Percentiles rank a stretch among this genome's conserved stretches.
phyloP scores from a whole-genome alignment of 2,888 invertebrate genomes.

The Acronicta leporina region DNA sequence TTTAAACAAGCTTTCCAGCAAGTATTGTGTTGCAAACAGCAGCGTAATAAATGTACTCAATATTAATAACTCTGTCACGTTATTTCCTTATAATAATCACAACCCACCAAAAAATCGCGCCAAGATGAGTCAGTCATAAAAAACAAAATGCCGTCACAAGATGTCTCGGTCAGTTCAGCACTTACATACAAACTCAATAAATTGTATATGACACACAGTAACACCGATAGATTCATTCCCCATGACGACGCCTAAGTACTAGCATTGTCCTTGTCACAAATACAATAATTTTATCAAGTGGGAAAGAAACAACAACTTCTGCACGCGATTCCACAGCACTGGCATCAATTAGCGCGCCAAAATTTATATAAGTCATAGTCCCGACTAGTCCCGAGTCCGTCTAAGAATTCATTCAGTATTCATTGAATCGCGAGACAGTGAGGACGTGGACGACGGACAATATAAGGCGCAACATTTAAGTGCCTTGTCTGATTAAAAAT shows the following conservation, averaged over 20 bases:
- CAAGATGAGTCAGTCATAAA: conserved; percentile 47
- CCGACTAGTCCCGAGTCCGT: too few species aligned
- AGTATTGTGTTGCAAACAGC: neutral
- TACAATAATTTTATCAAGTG: conserved; percentile 5
- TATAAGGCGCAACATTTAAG: conserved; percentile 19
- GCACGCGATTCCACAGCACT: conserved; percentile 18
- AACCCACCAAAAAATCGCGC: conserved; percentile 26
- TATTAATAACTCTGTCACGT: conserved; percentile 2
- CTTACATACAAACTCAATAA: conserved; percentile 15
- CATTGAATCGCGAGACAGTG: conserved; percentile 19
- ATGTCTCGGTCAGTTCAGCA: conserved; percentile 10
- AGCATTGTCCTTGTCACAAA: conserved; percentile 27
- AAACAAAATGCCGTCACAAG: conserved; percentile 46
- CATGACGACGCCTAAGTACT: conserved; percentile 1
- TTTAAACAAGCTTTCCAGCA: too few species aligned
- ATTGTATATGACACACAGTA: conserved; percentile 8
- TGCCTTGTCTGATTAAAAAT: conserved; percentile 33
- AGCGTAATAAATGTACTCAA: conserved; percentile 3
- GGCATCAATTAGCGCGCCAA: conserved; percentile 40
- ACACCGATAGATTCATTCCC: conserved; percentile 26
- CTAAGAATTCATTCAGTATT: conserved; percentile 42
- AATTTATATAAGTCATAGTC: conserved; percentile 31
- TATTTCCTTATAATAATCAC: conserved; percentile 20
- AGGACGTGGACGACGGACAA: too few species aligned
- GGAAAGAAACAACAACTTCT: conserved; percentile 25